A percentile compares a stretch with the other conserved stretches of the same genome.
Conservation (phyloP, 2,113 vertebrate species). For the Paradisaea rubra region DNA sequence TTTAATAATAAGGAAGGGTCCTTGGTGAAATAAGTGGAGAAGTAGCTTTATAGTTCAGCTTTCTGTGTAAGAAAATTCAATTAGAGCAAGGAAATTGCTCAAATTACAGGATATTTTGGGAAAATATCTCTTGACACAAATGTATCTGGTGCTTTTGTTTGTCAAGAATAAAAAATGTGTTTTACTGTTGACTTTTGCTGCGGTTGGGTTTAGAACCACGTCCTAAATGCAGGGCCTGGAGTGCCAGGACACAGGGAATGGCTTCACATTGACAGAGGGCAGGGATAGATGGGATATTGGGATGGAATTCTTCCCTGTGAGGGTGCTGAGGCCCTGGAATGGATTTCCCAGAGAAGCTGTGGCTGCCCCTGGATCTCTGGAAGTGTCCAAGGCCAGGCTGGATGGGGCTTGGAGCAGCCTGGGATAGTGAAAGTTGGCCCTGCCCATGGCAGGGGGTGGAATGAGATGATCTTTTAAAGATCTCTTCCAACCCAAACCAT, state of each 20-base stretch:
- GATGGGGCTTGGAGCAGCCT: not conserved
- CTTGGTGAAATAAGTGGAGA: not conserved
- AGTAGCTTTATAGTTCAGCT: not conserved
- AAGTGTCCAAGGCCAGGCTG: not conserved
- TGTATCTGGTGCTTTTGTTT: not conserved
- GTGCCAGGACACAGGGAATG: not conserved
- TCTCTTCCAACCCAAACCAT: not conserved
- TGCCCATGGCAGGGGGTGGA: not conserved
- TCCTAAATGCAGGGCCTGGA: not conserved
- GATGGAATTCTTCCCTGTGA: not conserved
- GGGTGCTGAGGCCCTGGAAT: not conserved
- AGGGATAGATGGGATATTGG: rapidly evolving
- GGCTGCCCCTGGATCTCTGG: not conserved
- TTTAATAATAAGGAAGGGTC: not conserved
- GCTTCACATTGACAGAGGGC: not conserved
- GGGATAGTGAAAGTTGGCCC: not conserved
- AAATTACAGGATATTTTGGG: not conserved
- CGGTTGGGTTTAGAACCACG: not conserved
- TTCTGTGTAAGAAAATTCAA: not conserved
- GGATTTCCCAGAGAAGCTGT: not conserved
- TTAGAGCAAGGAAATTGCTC: not conserved
- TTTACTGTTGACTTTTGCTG: not conserved
- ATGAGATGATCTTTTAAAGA: not conserved
- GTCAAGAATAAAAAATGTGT: not conserved
- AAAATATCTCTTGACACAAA: not conserved